Evolutionary conservation across 2,797 vertebrate genomes (phyloP), one percentile per base, ranked within the genome.

Genomic region (Coregonus ussuriensis): DNA sequence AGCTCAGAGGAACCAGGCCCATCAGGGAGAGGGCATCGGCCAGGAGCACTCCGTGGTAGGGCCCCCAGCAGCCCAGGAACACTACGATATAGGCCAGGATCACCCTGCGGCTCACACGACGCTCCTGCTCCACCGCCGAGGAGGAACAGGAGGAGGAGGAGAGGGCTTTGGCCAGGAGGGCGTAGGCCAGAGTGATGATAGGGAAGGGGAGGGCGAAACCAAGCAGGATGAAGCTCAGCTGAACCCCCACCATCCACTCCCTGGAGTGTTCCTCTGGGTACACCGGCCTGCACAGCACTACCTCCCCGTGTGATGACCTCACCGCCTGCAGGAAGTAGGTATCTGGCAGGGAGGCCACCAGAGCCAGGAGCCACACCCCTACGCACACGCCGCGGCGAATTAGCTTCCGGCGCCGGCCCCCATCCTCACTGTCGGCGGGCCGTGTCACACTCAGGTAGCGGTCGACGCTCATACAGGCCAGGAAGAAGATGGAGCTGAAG

Each of bases 401-500:
- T 68, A 89, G 77, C 92, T 93, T 96, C 83, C 89, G 83, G 85
- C 93, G 94, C 54, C 73, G 81, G 1, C 82, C 77, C 54, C 87
- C 90, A 63, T 94, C 91, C 66, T 94, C 92, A 52, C 80, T 84
- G 79, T 92, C 89, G 0, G 76, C n/a, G 1, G 69, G 87, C 66
- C 6, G 74, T 5, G 84, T 90, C 47, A 97, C 89, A 0, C 95
- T 96, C 6, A 99, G 88, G 86, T 99, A 99, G 67, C 97, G 96
- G 89, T 99, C 98, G 82, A 97, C 94, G 0, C 98, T 99, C 98
- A 99, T 99, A 91, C 97, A 98, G 0, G 96, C 94, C 83, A 99
- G 90, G 90, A 99, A 98, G 92, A 98, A 99, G 93, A 99, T 98
- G 91, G 97, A 98, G 81, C 97, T 79, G 0, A 97, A 99, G 74